Evolutionary conservation across 2,888 invertebrate genomes (phyloP).

Genomic region (Standfussiana lucernea): DNA sequence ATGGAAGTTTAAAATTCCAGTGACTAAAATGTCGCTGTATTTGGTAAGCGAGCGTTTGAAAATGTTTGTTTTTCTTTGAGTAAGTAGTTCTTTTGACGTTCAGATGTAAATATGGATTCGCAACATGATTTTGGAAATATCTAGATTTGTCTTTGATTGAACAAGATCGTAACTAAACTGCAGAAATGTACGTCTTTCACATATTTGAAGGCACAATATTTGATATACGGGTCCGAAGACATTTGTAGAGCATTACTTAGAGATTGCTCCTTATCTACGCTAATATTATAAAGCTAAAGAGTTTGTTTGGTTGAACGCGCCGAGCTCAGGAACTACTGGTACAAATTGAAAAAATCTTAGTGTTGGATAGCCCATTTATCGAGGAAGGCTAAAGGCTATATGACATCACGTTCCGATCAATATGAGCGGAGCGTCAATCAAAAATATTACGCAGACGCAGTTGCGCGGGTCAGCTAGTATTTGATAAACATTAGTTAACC

Average conservation of each 20-base stretch:
- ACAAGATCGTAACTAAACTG: background rate
- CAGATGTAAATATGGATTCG: background rate
- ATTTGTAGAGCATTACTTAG: background rate
- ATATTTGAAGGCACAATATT: background rate
- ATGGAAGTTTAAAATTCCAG: constrained; percentile 42
- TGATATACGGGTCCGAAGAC: background rate
- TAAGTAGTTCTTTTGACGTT: background rate
- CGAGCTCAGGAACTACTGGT: too few species aligned
- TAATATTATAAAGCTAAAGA: too few species aligned
- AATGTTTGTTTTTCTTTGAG: background rate
- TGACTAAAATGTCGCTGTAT: background rate
- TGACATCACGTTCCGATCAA: too few species aligned
- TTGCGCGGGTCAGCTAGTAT: too few species aligned
- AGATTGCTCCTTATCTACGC: background rate
- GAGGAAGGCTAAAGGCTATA: too few species aligned
- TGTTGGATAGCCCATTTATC: too few species aligned
- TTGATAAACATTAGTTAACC: background rate
- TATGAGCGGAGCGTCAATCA: too few species aligned
- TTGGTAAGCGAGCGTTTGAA: constrained; percentile 2
- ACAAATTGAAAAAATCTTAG: too few species aligned
- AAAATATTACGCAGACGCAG: too few species aligned
- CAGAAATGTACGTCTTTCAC: background rate
- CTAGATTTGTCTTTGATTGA: background rate
- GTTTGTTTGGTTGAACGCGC: too few species aligned
- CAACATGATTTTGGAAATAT: background rate